A percentile compares a stretch with the other conserved stretches of the same genome.
These are phyloP conservation scores for Sander lucioperca DNA, from an alignment of 2,113 vertebrate species.

Conservation along the genomic window DNA sequence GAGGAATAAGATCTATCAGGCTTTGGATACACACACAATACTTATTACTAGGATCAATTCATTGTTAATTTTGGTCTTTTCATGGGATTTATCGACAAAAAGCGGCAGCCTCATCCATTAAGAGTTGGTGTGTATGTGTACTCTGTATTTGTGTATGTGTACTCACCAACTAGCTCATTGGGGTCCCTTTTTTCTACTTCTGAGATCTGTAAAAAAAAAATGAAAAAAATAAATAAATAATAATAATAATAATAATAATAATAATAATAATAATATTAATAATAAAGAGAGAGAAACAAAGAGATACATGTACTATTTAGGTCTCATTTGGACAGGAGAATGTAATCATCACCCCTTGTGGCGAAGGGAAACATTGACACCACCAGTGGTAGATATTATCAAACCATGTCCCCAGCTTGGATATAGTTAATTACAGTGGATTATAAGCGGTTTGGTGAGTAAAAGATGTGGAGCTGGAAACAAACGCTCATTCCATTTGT, in stretches of 20 bases:
- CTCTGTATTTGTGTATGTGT: not conserved
- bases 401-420: not conserved
- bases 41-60: no score
- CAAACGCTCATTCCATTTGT: conserved; percentile 2
- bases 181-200: conserved; percentile 93
- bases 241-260: no score
- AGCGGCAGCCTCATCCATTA: no score
- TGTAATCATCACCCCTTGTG: not conserved
- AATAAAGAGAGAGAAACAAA: conserved; percentile 9
- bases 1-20: no score
- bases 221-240: no score
- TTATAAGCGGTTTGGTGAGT: not conserved
- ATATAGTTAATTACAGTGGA: not conserved
- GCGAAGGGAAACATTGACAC: not conserved
- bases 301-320: conserved; percentile 23
- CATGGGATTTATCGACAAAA: not conserved
- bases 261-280: not conserved
- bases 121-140: not conserved
- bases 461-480: conserved; percentile 24
- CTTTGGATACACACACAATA: no score
- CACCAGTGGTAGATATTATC: not conserved
- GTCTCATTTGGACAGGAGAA: conserved; percentile 9
- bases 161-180: conserved; percentile 96
- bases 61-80: no score
- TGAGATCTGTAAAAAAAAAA: conserved; percentile 82